These are phyloP conservation scores for Thereva unica DNA, from an alignment of 2,888 invertebrate genomes.

Conservation along the genomic window DNA sequence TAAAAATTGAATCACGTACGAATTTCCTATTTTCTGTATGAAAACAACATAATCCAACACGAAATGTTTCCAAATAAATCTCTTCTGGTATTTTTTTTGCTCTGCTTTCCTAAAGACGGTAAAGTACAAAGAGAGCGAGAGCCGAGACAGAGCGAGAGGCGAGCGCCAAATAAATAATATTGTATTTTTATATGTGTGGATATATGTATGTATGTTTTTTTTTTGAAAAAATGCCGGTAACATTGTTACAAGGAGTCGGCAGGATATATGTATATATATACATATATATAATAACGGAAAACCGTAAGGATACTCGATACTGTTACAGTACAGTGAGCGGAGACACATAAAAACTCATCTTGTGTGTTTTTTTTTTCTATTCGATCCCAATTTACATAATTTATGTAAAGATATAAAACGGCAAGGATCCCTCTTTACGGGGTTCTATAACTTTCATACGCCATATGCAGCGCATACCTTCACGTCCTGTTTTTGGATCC, in stretches of 20 bases:
- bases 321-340: too few species aligned
- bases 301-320: neutral
- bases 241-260: neutral
- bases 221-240: too few species aligned
- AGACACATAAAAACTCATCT: conserved; percentile 9
- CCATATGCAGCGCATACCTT: neutral
- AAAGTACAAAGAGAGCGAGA: neutral
- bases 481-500: neutral
- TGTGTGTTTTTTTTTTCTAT: conserved; percentile 3
- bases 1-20: conserved; percentile 41
- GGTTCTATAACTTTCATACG: neutral
- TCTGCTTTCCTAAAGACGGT: neutral
- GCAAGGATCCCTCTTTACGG: neutral
- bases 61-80: conserved; percentile 40
- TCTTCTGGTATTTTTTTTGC: neutral
- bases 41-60: conserved; percentile 39
- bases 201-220: neutral
- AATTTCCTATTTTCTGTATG: conserved; percentile 40
- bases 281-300: neutral
- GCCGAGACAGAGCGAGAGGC: too few species aligned
- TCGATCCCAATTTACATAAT: conserved; percentile 8
- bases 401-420: conserved; percentile 13
- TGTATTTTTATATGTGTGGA: neutral
- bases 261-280: neutral
- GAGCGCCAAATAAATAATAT: neutral